These are phyloP conservation scores for Phalacrocorax carbo DNA, from an alignment of 2,113 vertebrate species.

Conservation along the genomic window DNA sequence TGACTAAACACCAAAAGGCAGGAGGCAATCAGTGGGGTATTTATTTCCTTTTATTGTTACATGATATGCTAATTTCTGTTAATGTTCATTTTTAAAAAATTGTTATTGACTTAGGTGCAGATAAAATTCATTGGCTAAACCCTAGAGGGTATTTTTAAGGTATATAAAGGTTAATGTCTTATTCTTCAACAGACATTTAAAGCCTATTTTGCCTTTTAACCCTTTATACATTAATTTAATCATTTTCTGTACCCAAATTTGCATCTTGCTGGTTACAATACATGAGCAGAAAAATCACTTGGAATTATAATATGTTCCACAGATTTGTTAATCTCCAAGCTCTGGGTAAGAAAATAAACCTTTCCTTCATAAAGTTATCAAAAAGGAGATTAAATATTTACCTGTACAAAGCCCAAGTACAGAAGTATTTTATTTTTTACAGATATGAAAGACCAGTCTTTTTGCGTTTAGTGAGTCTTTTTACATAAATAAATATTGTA, in stretches of 20 bases:
- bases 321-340: not conserved
- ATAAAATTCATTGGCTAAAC: slow-evolving; percentile 43
- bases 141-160: slow-evolving; percentile 1
- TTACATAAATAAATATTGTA: not conserved
- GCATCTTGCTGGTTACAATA: not conserved
- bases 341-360: not conserved
- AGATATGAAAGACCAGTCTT: not conserved
- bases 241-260: not conserved
- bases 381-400: not conserved
- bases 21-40: slow-evolving; percentile 56
- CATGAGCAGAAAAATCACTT: not conserved
- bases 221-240: not conserved
- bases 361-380: not conserved
- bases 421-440: not conserved
- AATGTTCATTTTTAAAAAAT: not conserved
- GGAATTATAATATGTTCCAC: not conserved
- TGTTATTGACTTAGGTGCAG: not conserved
- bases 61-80: slow-evolving; percentile 29
- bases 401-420: not conserved
- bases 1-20: slow-evolving; percentile 48
- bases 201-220: not conserved
- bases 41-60: slow-evolving; percentile 53
- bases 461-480: not conserved
- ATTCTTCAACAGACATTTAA: not conserved
- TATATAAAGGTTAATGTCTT: not conserved